Conservation (phyloP, 2,888 invertebrate genomes). For the Limenitis camilla region DNA sequence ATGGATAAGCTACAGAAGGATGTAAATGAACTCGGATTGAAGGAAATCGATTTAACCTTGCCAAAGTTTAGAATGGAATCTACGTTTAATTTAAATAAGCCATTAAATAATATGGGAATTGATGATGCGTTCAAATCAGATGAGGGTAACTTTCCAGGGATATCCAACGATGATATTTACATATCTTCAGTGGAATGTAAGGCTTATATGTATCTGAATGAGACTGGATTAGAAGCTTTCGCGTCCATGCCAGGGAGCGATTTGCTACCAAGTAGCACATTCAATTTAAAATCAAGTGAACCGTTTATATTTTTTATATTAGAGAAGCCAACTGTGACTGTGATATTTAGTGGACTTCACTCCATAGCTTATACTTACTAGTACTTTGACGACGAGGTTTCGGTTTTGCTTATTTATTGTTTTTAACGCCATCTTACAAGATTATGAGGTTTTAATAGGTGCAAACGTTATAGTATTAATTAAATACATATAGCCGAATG, state of each 20-base stretch:
- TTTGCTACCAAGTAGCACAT: constrained; percentile 44
- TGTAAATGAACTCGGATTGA: constrained; percentile 64
- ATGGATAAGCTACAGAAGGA: constrained; percentile 63
- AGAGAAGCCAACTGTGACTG: constrained; percentile 75
- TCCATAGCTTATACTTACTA: background rate
- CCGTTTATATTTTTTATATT: constrained; percentile 80
- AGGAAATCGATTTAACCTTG: constrained; percentile 76
- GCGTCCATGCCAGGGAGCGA: constrained; percentile 70
- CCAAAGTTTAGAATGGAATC: constrained; percentile 77
- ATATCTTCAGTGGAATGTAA: constrained; percentile 80
- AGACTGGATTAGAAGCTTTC: constrained; percentile 81
- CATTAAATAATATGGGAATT: constrained; percentile 79
- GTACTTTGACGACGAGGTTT: too few species aligned
- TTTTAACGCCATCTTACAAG: too few species aligned
- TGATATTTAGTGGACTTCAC: constrained; percentile 78
- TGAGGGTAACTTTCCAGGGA: constrained; percentile 71
- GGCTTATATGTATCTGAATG: constrained; percentile 82
- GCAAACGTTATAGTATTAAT: too few species aligned
- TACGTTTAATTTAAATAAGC: constrained; percentile 73
- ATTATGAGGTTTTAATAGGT: too few species aligned
- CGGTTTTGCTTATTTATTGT: too few species aligned
- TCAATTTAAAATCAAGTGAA: constrained; percentile 73
- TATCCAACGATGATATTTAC: constrained; percentile 69
- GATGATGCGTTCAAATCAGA: constrained; percentile 76
- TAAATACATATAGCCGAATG: too few species aligned